These are phyloP conservation scores for Drosophila yakuba DNA, from an alignment of 1,140 invertebrate genomes.

Conservation along the genomic window DNA sequence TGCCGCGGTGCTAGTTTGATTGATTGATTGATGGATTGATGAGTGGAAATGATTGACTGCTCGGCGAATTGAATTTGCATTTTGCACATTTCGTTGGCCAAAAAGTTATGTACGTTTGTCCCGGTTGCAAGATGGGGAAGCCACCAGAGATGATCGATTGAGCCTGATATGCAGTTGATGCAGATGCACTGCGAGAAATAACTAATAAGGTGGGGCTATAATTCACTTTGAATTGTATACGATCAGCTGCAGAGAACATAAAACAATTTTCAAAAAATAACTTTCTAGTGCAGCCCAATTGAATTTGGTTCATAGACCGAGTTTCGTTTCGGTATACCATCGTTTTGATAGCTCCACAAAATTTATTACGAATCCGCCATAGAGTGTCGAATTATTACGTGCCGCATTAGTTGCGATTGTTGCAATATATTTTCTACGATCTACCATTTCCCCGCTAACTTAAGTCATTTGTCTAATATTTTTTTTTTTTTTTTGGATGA, in stretches of 20 bases:
- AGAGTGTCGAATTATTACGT: slow-evolving; percentile 47
- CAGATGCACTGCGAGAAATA: slow-evolving; percentile 17
- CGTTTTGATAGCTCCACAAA: slow-evolving; percentile 14
- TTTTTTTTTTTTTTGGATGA: slow-evolving; percentile 13
- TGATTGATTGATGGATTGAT: slow-evolving; percentile 56
- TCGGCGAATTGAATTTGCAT: slow-evolving; percentile 46
- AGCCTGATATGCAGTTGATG: slow-evolving; percentile 17
- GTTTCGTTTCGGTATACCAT: slow-evolving; percentile 8
- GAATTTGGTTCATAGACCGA: slow-evolving; percentile 14
- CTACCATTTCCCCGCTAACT: slow-evolving; percentile 32
- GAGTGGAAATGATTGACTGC: slow-evolving; percentile 49
- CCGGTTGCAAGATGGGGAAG: slow-evolving; percentile 20
- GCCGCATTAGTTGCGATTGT: slow-evolving; percentile 43
- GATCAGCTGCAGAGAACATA: too few relatives aligned
- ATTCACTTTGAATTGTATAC: too few relatives aligned
- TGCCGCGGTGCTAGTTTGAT: slow-evolving; percentile 43
- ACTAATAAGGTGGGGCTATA: too few relatives aligned
- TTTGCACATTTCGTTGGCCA: slow-evolving; percentile 42
- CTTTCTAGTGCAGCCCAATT: slow-evolving; percentile 2
- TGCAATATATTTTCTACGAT: slow-evolving; percentile 43
- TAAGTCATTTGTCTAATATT: slow-evolving; percentile 43
- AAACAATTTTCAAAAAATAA: background rate
- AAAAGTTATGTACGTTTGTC: slow-evolving; percentile 39
- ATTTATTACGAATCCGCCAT: slow-evolving; percentile 21
- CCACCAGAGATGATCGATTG: slow-evolving; percentile 30